Percentiles rank a stretch among this genome's conserved stretches.
Conservation (phyloP, 2,797 vertebrate species). For the Macroramphosus scolopax region DNA sequence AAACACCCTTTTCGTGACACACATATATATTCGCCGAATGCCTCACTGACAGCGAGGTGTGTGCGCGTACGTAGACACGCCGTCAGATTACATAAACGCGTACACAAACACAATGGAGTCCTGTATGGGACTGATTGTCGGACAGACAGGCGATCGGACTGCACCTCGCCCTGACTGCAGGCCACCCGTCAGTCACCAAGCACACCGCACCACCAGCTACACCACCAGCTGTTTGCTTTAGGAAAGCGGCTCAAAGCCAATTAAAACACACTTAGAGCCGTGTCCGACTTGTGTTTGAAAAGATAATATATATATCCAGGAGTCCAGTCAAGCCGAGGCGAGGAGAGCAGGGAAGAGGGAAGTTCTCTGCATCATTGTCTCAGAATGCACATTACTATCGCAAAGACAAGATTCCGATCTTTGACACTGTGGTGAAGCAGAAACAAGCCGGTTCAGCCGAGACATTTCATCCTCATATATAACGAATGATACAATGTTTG, state of each 20-base stretch:
- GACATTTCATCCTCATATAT: constrained; percentile 17
- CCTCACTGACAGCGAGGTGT: constrained; percentile 23
- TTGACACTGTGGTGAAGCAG: constrained; percentile 7
- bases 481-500: constrained; percentile 52
- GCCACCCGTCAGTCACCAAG: constrained; percentile 81
- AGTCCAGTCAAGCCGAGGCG: constrained; percentile 55
- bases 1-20: constrained; percentile 44
- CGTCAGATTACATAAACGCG: constrained; percentile 48
- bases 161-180: constrained; percentile 73
- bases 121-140: constrained; percentile 79
- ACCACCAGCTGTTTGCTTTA: constrained; percentile 84
- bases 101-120: constrained; percentile 72
- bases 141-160: constrained; percentile 68
- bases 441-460: too few relatives aligned
- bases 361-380: constrained; percentile 61
- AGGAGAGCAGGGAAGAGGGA: constrained; percentile 30
- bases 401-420: constrained; percentile 60
- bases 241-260: constrained; percentile 90
- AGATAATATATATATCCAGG: constrained; percentile 80
- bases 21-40: too few relatives aligned
- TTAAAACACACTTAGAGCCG: constrained; percentile 86
- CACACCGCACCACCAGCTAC: constrained; percentile 79
- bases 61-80: constrained; percentile 30
- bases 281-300: constrained; percentile 80
- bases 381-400: constrained; percentile 38